Percentiles rank a stretch among this genome's conserved stretches.
Evolutionary conservation across 2,888 invertebrate species (phyloP).

Genomic region (Volucella bombylans): DNA sequence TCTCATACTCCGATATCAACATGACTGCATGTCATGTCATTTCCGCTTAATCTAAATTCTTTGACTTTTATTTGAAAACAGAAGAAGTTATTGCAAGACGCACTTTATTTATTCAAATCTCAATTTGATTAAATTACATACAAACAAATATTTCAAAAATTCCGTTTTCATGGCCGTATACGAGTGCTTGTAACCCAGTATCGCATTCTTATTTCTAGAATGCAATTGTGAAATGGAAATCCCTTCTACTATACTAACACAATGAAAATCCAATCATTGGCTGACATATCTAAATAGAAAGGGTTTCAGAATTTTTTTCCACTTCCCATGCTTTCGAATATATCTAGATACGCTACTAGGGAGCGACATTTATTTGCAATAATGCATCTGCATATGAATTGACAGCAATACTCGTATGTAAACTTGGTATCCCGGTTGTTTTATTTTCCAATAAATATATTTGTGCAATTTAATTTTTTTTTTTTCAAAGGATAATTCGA

Average conservation of each 20-base stretch:
- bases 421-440: too few species aligned
- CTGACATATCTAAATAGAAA: neutral
- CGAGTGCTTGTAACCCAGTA: too few species aligned
- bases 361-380: conserved; percentile 29
- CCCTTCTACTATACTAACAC: conserved; percentile 4
- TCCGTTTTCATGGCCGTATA: neutral
- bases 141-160: neutral
- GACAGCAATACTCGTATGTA: too few species aligned
- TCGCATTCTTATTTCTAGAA: neutral
- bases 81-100: neutral
- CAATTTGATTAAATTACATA: conserved; percentile 3
- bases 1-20: too few species aligned
- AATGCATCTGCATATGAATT: conserved; percentile 1
- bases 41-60: neutral
- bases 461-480: too few species aligned
- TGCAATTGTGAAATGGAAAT: conserved; percentile 3
- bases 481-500: too few species aligned
- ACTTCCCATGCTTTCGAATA: neutral
- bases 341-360: neutral
- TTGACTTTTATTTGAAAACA: conserved; percentile 3
- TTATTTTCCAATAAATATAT: too few species aligned
- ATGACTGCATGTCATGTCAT: too few species aligned
- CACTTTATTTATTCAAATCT: conserved; percentile 1
- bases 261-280: conserved; percentile 13
- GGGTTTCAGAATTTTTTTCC: too few species aligned